Percentiles rank a stretch among this genome's conserved stretches.
Conservation (phyloP, 1,140 invertebrate genomes). For the Drosophila asahinai region DNA sequence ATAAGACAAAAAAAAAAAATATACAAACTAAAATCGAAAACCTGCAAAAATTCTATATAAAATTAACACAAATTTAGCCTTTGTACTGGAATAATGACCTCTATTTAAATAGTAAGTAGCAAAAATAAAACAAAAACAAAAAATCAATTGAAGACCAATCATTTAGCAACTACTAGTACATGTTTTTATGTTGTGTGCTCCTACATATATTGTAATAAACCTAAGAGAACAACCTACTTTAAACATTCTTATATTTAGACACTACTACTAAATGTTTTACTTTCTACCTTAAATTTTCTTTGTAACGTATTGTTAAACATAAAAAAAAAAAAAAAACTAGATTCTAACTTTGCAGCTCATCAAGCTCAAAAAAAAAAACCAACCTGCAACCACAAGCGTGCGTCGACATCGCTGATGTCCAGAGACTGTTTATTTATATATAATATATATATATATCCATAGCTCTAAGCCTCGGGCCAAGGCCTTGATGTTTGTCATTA, state of each 20-base stretch:
- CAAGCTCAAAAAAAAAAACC: constrained; percentile 44
- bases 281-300: constrained; percentile 72
- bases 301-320: constrained; percentile 75
- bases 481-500: constrained; percentile 53
- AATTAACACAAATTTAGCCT: constrained; percentile 78
- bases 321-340: constrained; percentile 44
- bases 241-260: constrained; percentile 74
- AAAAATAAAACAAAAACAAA: constrained; percentile 60
- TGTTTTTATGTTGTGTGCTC: constrained; percentile 82
- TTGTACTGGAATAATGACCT: constrained; percentile 80
- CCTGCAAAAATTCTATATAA: constrained; percentile 63
- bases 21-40: constrained; percentile 65
- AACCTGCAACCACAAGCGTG: constrained; percentile 37
- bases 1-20: constrained; percentile 20
- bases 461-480: constrained; percentile 62
- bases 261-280: constrained; percentile 79
- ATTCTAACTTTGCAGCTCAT: constrained; percentile 71
- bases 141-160: constrained; percentile 57
- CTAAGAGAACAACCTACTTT: constrained; percentile 56
- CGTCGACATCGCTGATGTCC: constrained; percentile 63
- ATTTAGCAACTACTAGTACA: constrained; percentile 69
- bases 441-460: constrained; percentile 28
- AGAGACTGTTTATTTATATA: constrained; percentile 72
- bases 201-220: constrained; percentile 68
- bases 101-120: constrained; percentile 82